phyloP scores from a whole-genome alignment of 1,140 invertebrate genomes.

The Microplitis demolitor region DNA sequence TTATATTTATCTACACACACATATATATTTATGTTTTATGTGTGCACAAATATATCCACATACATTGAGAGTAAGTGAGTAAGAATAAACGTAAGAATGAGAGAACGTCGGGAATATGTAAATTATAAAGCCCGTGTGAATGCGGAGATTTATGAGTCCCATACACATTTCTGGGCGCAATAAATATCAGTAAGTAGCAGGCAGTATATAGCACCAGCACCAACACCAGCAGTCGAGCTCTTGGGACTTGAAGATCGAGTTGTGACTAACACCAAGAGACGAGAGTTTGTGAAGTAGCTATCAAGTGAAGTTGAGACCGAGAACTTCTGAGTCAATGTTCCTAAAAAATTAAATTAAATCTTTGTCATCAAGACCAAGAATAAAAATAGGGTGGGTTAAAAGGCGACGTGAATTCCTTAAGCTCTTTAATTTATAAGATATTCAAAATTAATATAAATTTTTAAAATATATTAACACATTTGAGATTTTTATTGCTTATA shows the following conservation, averaged over 20 bases:
- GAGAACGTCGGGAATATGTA: slow-evolving; percentile 51
- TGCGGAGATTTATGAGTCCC: slow-evolving; percentile 59
- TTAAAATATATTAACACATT: too few species aligned
- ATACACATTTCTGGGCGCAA: slow-evolving; percentile 60
- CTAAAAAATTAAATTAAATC: background rate
- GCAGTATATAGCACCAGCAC: too few species aligned
- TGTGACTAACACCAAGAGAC: background rate
- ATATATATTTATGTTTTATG: too few species aligned
- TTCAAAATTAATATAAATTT: too few species aligned
- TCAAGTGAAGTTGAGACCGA: background rate
- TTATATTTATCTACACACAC: too few species aligned
- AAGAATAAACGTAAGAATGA: slow-evolving; percentile 24
- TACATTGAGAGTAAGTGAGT: slow-evolving; percentile 1
- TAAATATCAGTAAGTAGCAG: slow-evolving; percentile 61
- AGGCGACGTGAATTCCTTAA: too few species aligned
- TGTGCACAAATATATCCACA: background rate
- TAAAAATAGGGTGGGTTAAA: too few species aligned
- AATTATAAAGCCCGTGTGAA: slow-evolving; percentile 61
- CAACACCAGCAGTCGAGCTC: background rate
- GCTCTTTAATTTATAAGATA: too few species aligned
- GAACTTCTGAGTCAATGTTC: too few species aligned
- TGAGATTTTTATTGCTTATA: too few species aligned
- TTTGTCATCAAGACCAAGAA: too few species aligned
- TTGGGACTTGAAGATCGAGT: slow-evolving; percentile 6
- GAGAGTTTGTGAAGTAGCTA: background rate